Conservation (phyloP, 2,113 vertebrate genomes). For the Dipodomys spectabilis region DNA sequence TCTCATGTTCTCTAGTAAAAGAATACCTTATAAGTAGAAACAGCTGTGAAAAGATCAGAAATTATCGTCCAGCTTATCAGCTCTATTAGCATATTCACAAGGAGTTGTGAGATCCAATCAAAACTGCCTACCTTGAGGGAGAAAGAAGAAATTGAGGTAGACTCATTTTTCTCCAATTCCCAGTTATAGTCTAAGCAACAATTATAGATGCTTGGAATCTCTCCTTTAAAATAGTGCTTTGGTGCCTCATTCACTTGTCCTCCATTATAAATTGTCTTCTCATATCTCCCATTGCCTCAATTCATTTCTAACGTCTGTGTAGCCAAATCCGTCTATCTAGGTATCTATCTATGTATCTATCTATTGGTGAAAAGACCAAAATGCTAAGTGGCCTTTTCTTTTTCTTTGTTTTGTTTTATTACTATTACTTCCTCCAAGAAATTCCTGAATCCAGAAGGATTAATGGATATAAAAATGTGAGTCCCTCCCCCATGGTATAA, state of each 20-base stretch:
- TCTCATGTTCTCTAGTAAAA: background rate
- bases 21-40: background rate
- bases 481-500: too few species aligned
- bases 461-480: too few species aligned
- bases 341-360: background rate
- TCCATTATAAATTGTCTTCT: background rate
- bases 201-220: background rate
- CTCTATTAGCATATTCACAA: slow-evolving; percentile 1
- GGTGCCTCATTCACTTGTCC: too few species aligned
- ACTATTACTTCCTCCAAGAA: too few species aligned
- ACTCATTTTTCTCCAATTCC: background rate
- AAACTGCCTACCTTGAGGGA: background rate
- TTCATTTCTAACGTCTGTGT: background rate
- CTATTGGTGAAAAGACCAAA: too few species aligned
- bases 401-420: too few species aligned
- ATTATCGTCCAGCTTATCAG: background rate
- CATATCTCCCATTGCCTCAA: background rate
- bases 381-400: background rate
- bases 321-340: background rate
- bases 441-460: too few species aligned
- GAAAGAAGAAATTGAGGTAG: background rate
- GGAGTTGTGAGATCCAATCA: background rate
- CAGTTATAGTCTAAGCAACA: background rate
- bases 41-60: background rate
- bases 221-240: background rate